Evolutionary conservation across 2,113 vertebrate species (phyloP).

Genomic region (Takifugu bimaculatus): DNA sequence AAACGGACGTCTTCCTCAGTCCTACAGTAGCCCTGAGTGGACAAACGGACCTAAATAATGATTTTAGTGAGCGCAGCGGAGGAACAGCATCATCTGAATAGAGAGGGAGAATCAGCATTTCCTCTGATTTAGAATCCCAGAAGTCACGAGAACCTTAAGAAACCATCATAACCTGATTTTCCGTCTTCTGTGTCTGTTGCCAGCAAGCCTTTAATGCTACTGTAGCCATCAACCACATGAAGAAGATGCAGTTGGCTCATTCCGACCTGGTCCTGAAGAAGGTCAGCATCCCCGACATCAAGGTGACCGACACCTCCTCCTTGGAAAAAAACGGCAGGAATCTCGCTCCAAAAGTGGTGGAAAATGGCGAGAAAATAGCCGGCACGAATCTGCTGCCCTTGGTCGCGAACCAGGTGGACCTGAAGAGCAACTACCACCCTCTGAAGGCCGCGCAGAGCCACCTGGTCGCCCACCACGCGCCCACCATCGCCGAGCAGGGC

Average conservation of each 20-base stretch:
- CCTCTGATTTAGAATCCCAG: too few relatives aligned
- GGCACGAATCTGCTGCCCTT: constrained; percentile 35
- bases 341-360: not conserved
- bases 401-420: constrained; percentile 28
- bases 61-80: too few relatives aligned
- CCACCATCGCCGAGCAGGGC: constrained; percentile 59
- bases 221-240: constrained; percentile 91
- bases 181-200: not conserved
- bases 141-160: not conserved
- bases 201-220: constrained; percentile 93
- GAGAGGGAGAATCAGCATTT: too few relatives aligned
- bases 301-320: constrained; percentile 52
- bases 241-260: constrained; percentile 85
- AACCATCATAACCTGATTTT: not conserved
- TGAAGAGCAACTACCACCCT: constrained; percentile 55
- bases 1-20: not conserved
- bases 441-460: constrained; percentile 67
- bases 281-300: constrained; percentile 55
- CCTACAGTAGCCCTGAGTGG: too few relatives aligned
- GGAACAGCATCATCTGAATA: too few relatives aligned
- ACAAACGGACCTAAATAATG: too few relatives aligned
- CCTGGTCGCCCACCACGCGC: constrained; percentile 31
- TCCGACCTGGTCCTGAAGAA: constrained; percentile 36
- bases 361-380: not conserved
- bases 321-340: constrained; percentile 34